Conservation (phyloP, 2,888 invertebrate species). For the Cryptosula pallasiana region DNA sequence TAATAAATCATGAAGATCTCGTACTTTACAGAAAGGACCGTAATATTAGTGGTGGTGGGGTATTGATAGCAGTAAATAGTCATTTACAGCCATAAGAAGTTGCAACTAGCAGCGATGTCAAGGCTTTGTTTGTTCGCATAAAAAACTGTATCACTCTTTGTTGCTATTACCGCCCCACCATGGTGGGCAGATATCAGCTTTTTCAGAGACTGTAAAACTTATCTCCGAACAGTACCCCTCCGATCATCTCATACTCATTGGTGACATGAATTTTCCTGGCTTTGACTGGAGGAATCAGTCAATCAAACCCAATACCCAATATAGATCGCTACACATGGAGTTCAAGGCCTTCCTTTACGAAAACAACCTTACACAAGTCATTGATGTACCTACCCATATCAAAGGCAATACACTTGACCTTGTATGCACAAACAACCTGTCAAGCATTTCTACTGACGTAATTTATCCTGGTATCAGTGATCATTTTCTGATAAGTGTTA, state of each 20-base stretch:
- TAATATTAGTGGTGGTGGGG: not conserved
- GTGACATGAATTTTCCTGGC: not conserved
- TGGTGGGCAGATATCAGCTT: not conserved
- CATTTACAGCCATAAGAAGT: not conserved
- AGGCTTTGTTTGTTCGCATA: not conserved
- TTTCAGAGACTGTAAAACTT: not conserved
- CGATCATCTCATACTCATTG: not conserved
- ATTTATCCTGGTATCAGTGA: not conserved
- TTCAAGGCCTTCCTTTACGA: not conserved
- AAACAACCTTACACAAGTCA: not conserved
- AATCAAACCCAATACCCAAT: not conserved
- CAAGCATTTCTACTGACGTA: not conserved
- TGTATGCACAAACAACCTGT: not conserved
- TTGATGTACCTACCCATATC: not conserved
- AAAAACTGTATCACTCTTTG: not conserved
- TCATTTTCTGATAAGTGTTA: not conserved
- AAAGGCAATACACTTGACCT: not conserved
- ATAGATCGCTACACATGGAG: not conserved
- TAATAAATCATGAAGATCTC: not conserved
- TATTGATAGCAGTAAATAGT: not conserved
- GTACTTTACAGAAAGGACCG: not conserved
- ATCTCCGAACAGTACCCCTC: not conserved
- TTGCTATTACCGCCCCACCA: constrained; percentile 5
- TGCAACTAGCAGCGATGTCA: not conserved
- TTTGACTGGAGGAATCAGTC: not conserved